These are phyloP conservation scores for Paramuricea clavata DNA, from an alignment of 92 coral and sea anemone species.

Conservation along the genomic window DNA sequence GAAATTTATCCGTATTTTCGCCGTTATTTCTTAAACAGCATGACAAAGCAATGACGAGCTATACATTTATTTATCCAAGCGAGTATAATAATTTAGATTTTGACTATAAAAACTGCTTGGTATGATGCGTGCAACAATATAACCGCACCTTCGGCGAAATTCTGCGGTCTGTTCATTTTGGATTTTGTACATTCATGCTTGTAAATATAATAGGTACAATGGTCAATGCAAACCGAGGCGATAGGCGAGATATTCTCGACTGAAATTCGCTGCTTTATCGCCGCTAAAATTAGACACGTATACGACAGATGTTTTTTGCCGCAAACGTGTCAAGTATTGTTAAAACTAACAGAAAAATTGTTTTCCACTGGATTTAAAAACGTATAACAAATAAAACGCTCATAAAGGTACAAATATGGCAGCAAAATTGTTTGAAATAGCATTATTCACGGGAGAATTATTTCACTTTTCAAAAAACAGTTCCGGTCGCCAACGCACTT, in stretches of 20 bases:
- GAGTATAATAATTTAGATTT: background rate
- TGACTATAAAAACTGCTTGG: background rate
- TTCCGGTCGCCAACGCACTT: background rate
- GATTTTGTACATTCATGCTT: background rate
- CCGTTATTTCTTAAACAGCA: background rate
- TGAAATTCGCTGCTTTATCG: background rate
- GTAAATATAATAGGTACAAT: background rate
- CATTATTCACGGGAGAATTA: background rate
- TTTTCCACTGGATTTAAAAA: background rate
- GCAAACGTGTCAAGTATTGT: background rate
- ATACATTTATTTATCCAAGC: background rate
- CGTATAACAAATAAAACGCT: background rate
- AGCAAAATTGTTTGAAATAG: background rate
- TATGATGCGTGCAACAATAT: background rate
- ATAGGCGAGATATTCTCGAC: background rate
- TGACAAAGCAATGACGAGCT: background rate
- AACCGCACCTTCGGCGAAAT: background rate
- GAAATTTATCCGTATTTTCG: background rate
- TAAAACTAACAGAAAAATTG: background rate
- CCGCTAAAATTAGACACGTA: background rate
- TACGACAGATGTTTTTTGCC: slow-evolving; percentile 2
- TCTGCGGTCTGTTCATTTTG: background rate
- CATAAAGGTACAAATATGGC: background rate
- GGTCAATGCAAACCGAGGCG: background rate
- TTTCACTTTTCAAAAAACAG: background rate